These are phyloP conservation scores for Lepidocyrtoides sp. DNA, from an alignment of 2,888 invertebrate species.

Conservation along the genomic window DNA sequence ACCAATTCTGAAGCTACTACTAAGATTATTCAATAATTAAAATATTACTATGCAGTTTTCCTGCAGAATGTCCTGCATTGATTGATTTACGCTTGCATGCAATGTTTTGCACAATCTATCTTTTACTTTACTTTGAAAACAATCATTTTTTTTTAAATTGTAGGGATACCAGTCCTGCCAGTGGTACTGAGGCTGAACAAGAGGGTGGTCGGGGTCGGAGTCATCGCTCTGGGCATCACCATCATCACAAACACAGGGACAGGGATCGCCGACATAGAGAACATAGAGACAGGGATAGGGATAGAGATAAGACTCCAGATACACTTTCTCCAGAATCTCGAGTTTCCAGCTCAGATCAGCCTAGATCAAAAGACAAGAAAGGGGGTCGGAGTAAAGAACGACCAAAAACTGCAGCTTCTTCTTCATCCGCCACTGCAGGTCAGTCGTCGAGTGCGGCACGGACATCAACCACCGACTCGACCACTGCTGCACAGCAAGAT, in stretches of 20 bases:
- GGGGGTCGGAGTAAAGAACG: constrained; percentile 82
- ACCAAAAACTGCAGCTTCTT: constrained; percentile 85
- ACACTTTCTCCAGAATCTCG: constrained; percentile 84
- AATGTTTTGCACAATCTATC: no score
- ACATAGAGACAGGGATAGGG: constrained; percentile 77
- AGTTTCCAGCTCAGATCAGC: constrained; percentile 82
- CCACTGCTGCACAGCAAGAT: constrained; percentile 87
- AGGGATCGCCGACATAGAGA: constrained; percentile 81
- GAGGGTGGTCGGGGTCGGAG: constrained; percentile 74
- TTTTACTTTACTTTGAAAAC: no score
- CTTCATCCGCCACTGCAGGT: constrained; percentile 72
- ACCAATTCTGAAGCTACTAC: no score
- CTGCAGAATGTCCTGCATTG: no score
- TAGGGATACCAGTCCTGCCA: constrained; percentile 85
- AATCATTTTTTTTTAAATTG: no score
- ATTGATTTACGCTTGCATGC: no score
- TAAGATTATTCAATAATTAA: no score
- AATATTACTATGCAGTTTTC: no score
- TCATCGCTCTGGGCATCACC: constrained; percentile 79
- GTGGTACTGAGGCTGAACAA: constrained; percentile 80
- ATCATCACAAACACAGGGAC: constrained; percentile 84
- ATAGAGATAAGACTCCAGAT: constrained; percentile 85
- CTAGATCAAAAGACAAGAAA: constrained; percentile 80
- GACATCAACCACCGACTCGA: constrained; percentile 87
- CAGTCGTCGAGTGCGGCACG: constrained; percentile 78